Base-by-base conservation (phyloP, 2,888 invertebrate genomes). In the Caenorhabditis sulstoni region DNA sequence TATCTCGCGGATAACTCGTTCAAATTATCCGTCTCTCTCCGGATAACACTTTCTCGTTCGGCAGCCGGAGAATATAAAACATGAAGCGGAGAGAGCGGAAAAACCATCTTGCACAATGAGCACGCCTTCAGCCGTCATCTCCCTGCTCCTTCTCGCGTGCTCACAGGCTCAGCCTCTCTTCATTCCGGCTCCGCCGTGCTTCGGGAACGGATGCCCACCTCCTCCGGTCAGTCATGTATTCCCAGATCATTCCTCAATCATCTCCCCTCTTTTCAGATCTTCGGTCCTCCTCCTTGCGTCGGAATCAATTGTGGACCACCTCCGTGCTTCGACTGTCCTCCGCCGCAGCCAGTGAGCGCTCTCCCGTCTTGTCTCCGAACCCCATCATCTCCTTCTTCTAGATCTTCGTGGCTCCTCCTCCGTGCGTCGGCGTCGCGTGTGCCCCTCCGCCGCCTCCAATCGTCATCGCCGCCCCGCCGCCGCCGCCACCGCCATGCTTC, bases 111-210 rank as follows among this genome's bases (percentile, higher is more conserved):
- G 35, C 45, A 39, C 20, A 49, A 71, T 64, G 62, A 41, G 29
- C 29, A 29, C 52, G 49, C 22, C 62, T 12, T 53, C 62, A 37
- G 47, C 47, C 45, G 45, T 12, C 52, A 52, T 70, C 55, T 70
- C 68, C 7, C 41, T 53, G 14, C 49, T 71, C 57, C 50, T 71
- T 14, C 57, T 71, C 22, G 62, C 62, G 39, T 55, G 62, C 18
- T 49, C 62, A 1, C 23, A 57, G 0, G 55, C 71, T 39, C 71
- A 71, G 16, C 71, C 71, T 18, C 49, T 64, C 35, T 71, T 71
- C 64, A 49, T 71, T 18, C 70, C 70, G 18, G 61, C 61, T 14
- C 70, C 70, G 18, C 62, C 70, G 16, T 70, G 71, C 50, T 71
- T 64, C 49, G 71, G 71, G 49, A 4, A 37, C n/a, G 55, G 49